Evolutionary conservation across 2,797 vertebrate species (phyloP).

Genomic region (Bryconaethiops microstoma): DNA sequence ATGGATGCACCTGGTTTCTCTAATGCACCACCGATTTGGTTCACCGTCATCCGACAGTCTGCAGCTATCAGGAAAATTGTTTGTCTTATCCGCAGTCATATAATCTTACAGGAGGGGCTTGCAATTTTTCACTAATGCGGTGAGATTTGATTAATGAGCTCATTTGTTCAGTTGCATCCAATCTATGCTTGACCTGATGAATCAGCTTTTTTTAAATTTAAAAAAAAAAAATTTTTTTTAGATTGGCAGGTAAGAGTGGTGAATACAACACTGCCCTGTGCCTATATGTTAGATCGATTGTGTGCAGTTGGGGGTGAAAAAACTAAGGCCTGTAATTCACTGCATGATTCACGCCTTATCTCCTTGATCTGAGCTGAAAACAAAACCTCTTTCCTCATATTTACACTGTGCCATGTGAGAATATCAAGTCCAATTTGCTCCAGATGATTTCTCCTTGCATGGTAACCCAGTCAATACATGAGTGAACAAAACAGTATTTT

Average conservation of each 20-base stretch:
- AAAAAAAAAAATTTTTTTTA: no score
- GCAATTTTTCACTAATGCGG: constrained; percentile 3
- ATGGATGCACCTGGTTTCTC: constrained; percentile 31
- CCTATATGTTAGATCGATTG: not conserved
- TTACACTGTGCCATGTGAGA: not conserved
- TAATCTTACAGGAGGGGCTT: not conserved
- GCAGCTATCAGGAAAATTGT: constrained; percentile 32
- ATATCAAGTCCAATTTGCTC: not conserved
- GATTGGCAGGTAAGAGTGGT: constrained; percentile 2
- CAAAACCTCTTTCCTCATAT: not conserved
- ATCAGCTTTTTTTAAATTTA: no score
- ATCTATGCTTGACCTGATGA: constrained; percentile 5
- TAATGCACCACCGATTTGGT: constrained; percentile 15
- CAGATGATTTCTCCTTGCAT: not conserved
- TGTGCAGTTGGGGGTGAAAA: not conserved
- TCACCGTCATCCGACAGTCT: constrained; percentile 8
- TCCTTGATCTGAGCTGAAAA: not conserved
- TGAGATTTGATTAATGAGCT: constrained; percentile 4
- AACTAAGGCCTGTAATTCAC: not conserved
- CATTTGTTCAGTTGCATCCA: constrained; percentile 21
- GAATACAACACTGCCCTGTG: not conserved
- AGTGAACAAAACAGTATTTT: not conserved
- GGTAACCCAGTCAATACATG: not conserved
- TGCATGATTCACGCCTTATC: not conserved
- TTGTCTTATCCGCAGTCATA: not conserved